phyloP scores from a whole-genome alignment of 2,797 vertebrate genomes.

The Tympanoctomys barrerae region DNA sequence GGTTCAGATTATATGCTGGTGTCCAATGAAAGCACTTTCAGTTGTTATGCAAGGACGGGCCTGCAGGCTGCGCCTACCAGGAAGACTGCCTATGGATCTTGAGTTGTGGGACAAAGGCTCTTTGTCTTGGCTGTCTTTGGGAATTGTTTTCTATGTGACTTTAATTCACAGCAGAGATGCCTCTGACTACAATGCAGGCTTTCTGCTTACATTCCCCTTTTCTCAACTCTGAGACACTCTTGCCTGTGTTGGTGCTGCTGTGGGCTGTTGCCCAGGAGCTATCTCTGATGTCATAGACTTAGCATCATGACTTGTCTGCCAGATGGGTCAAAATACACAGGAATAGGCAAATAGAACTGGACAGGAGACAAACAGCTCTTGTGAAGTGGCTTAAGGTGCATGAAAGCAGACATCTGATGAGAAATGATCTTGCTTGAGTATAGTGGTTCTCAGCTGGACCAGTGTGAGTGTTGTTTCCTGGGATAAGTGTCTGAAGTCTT shows the following conservation, averaged over 20 bases:
- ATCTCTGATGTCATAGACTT: slow-evolving; percentile 65
- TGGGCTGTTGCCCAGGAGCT: slow-evolving; percentile 68
- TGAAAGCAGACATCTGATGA: slow-evolving; percentile 63
- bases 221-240: slow-evolving; percentile 60
- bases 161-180: slow-evolving; percentile 64
- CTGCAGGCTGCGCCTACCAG: slow-evolving; percentile 50
- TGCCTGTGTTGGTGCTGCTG: slow-evolving; percentile 52
- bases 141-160: slow-evolving; percentile 76
- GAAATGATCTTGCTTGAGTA: slow-evolving; percentile 54
- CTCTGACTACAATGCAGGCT: slow-evolving; percentile 58
- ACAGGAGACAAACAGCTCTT: slow-evolving; percentile 65
- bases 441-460: slow-evolving; percentile 21
- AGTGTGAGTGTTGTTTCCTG: background rate
- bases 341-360: slow-evolving; percentile 65
- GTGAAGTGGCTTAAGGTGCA: slow-evolving; percentile 51
- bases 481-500: slow-evolving; percentile 45
- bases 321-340: slow-evolving; percentile 62
- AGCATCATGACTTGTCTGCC: slow-evolving; percentile 72
- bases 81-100: slow-evolving; percentile 65
- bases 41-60: slow-evolving; percentile 48
- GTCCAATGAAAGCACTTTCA: slow-evolving; percentile 57
- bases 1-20: slow-evolving; percentile 32
- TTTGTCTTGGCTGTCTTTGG: slow-evolving; percentile 75
- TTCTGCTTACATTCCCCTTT: slow-evolving; percentile 70
- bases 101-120: slow-evolving; percentile 64